Evolutionary conservation across 2,888 invertebrate genomes (phyloP).

Genomic region (Apoda limacodes): DNA sequence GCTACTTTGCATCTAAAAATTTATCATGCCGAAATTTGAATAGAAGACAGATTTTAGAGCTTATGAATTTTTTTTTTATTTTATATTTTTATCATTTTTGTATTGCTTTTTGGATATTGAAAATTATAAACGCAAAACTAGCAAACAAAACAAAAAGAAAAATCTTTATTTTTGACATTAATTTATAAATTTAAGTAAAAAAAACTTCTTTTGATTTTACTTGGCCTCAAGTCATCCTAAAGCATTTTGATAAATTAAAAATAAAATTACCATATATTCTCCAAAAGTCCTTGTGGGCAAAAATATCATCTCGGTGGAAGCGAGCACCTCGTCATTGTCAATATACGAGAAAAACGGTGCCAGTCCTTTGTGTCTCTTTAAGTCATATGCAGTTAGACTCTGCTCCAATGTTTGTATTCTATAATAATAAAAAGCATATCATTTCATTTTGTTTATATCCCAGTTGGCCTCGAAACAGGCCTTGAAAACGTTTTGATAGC

Average conservation of each 20-base stretch:
- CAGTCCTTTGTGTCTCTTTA: slow-evolving; percentile 22
- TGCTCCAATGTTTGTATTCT: slow-evolving; percentile 23
- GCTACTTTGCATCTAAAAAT: too few relatives aligned
- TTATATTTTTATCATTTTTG: too few relatives aligned
- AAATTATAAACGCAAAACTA: neutral
- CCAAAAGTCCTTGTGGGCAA: too few relatives aligned
- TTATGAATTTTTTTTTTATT: too few relatives aligned
- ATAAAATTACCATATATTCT: neutral
- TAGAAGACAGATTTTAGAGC: too few relatives aligned
- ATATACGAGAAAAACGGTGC: slow-evolving; percentile 25
- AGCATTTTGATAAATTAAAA: neutral
- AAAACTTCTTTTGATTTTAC: neutral
- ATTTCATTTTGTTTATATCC: neutral
- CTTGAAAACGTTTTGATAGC: too few relatives aligned
- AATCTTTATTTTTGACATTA: too few relatives aligned
- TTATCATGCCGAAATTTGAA: too few relatives aligned
- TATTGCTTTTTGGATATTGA: slow-evolving; percentile 5
- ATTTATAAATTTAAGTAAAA: neutral
- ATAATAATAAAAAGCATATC: slow-evolving; percentile 12
- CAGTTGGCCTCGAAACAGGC: too few relatives aligned
- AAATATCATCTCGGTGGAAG: slow-evolving; percentile 27
- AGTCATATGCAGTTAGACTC: slow-evolving; percentile 8
- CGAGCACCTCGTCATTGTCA: slow-evolving; percentile 29
- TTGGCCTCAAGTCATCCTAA: neutral
- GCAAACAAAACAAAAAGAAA: too few relatives aligned